Evolutionary conservation across 2,888 invertebrate genomes (phyloP).

Genomic region (Liposcelis brunnea): DNA sequence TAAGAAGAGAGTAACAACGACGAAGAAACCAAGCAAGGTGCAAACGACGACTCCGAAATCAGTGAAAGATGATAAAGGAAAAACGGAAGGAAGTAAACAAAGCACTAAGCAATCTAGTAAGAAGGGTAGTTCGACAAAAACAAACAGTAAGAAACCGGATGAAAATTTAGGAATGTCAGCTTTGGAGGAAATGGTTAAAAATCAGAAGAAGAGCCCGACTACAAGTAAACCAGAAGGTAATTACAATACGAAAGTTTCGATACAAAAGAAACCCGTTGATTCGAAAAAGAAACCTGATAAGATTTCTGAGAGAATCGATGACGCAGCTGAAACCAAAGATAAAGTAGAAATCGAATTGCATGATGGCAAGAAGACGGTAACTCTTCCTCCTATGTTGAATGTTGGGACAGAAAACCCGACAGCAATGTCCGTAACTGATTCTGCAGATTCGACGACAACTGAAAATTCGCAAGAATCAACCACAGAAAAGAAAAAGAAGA

Average conservation of each 20-base stretch:
- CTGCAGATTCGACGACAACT: constrained; percentile 29
- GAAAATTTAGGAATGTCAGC: constrained; percentile 18
- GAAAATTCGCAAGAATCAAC: constrained; percentile 32
- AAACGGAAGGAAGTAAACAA: constrained; percentile 11
- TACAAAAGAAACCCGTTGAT: constrained; percentile 19
- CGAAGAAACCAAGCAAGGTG: constrained; percentile 15
- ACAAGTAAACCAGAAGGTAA: not conserved
- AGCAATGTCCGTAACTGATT: constrained; percentile 10
- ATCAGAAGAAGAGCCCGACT: constrained; percentile 2
- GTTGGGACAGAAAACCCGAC: constrained; percentile 13
- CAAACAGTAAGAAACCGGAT: constrained; percentile 9
- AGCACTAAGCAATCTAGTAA: constrained; percentile 15
- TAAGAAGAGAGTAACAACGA: constrained; percentile 17
- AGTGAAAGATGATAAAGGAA: too few species aligned
- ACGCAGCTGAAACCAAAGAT: constrained; percentile 6
- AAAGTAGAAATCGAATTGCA: not conserved
- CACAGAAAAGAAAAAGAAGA: constrained; percentile 31
- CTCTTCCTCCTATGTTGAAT: not conserved
- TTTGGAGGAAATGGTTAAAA: constrained; percentile 6
- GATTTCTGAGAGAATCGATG: not conserved
- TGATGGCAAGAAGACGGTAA: constrained; percentile 1
- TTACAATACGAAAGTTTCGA: too few species aligned
- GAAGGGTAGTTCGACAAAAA: not conserved
- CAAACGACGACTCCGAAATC: not conserved
- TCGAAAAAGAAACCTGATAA: too few species aligned